A percentile compares a stretch with the other conserved stretches of the same genome.
Conservation (phyloP, 2,113 vertebrate genomes). For the Tachysurus fulvidraco region DNA sequence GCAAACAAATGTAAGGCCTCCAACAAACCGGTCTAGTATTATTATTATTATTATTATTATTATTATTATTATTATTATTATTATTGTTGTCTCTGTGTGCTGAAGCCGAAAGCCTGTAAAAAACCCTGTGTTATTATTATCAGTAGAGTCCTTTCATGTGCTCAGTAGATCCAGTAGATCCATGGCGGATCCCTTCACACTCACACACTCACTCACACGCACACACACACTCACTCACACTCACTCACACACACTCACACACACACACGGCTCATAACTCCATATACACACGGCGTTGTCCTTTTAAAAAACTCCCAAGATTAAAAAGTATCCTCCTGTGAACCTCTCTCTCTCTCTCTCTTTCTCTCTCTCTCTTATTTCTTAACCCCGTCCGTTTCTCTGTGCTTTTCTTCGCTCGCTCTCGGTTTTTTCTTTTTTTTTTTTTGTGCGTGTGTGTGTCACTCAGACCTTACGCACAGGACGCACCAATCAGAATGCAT, state of each 20-base stretch:
- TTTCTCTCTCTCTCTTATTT: conserved; percentile 20
- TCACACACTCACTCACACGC: no score
- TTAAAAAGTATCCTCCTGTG: background rate
- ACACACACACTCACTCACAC: no score
- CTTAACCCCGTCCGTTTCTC: conserved; percentile 69
- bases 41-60: background rate
- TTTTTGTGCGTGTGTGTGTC: conserved; percentile 63
- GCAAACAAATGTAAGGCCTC: background rate
- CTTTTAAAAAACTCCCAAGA: background rate
- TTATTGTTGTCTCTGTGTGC: background rate
- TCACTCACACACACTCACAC: no score
- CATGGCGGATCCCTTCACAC: conserved; percentile 76
- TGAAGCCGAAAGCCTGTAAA: background rate
- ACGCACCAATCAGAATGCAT: conserved; percentile 48
- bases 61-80: background rate
- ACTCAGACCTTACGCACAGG: conserved; percentile 68
- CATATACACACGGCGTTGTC: conserved; percentile 32
- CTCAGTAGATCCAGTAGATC: conserved; percentile 65
- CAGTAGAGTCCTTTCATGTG: conserved; percentile 65
- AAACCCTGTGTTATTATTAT: conserved; percentile 42
- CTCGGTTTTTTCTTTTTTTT: conserved; percentile 45
- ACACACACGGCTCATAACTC: conserved; percentile 38
- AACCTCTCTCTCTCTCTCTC: conserved; percentile 59
- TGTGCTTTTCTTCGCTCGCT: conserved; percentile 64
- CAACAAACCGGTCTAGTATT: background rate